Conservation (phyloP, 2,888 invertebrate species). For the Troides aeacus region DNA sequence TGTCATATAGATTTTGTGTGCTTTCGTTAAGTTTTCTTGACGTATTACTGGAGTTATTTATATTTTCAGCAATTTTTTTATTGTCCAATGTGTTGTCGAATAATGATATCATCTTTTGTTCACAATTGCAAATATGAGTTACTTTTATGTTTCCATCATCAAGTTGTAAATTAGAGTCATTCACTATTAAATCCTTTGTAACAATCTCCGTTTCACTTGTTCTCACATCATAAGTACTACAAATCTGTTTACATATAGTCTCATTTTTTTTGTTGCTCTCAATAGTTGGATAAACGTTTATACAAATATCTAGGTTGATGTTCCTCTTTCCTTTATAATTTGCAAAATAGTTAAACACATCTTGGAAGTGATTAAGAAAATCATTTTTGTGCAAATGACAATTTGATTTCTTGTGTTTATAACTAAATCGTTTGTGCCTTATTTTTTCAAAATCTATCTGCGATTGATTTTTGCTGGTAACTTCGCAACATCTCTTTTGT, state of each 20-base stretch:
- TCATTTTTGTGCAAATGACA: slow-evolving; percentile 31
- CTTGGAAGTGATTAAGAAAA: slow-evolving; percentile 45
- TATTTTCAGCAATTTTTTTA: background rate
- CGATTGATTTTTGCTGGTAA: slow-evolving; percentile 29
- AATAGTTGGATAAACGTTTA: slow-evolving; percentile 49
- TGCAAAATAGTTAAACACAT: slow-evolving; percentile 51
- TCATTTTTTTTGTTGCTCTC: slow-evolving; percentile 26
- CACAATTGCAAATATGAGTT: slow-evolving; percentile 21
- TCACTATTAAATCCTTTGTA: background rate
- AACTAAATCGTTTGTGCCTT: slow-evolving; percentile 42
- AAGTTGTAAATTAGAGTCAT: background rate
- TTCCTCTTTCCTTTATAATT: slow-evolving; percentile 45
- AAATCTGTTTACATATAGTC: background rate
- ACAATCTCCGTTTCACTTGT: slow-evolving; percentile 4
- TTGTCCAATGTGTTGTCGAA: slow-evolving; percentile 48
- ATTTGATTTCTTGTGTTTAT: slow-evolving; percentile 42
- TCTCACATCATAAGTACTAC: background rate
- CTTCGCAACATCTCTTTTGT: slow-evolving; percentile 28
- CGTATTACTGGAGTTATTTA: slow-evolving; percentile 45
- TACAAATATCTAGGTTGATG: slow-evolving; percentile 55
- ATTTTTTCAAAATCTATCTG: slow-evolving; percentile 33
- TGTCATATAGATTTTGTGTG: slow-evolving; percentile 32
- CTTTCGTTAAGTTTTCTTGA: slow-evolving; percentile 10
- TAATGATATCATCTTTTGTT: slow-evolving; percentile 52
- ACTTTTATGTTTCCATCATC: slow-evolving; percentile 2